Evolutionary conservation across 2,888 invertebrate genomes (phyloP), one percentile per base, ranked within the genome.

Genomic region (Synanthedon tipuliformis): DNA sequence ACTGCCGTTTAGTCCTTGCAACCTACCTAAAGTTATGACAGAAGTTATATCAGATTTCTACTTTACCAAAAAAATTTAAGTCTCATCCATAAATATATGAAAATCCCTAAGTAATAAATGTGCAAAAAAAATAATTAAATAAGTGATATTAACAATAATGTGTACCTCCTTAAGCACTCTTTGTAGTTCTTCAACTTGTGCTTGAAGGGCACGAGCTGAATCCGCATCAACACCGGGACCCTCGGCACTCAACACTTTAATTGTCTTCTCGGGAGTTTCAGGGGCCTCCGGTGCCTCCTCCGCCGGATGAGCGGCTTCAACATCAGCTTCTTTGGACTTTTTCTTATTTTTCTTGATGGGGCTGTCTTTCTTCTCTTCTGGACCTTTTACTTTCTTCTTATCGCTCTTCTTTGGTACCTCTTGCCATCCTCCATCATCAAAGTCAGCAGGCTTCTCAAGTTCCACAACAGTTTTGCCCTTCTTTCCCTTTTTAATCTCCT

Each of bases 401-500:
- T 93, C 93, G 65, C 91, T 89, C 75, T 92, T 88, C 66, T 92
- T 89, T 57, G 92, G 82, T 61, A 93, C 91, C 61, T 89, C 89
- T 81, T 93, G 91, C 94, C 94, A 94, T 51, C 91, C 89, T 50
- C 92, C 93, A 63, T 93, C 93, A 75, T 93, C 93, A 77, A 89
- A 92, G 65, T 92, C 92, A 49, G 89, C 89, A 10, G 93, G 92
- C 70, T 93, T 93, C 62, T 92, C 92, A 57, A 88, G 79, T 52
- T 88, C 84, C 56, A 74, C 73, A 61, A 86, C 85, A 54, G 66
- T 65, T 73, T 90, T 91, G 50, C 78, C 72, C 65, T 90, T 91
- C 71, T 91, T 92, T 61, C 89, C 89, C 58, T 89, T 91, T 66
- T 90, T 90, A 0, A 70, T 75, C 51, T 86, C 84, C 78, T 91